Base-by-base conservation (phyloP, 2,113 vertebrate genomes). In the Chaetops frenatus region DNA sequence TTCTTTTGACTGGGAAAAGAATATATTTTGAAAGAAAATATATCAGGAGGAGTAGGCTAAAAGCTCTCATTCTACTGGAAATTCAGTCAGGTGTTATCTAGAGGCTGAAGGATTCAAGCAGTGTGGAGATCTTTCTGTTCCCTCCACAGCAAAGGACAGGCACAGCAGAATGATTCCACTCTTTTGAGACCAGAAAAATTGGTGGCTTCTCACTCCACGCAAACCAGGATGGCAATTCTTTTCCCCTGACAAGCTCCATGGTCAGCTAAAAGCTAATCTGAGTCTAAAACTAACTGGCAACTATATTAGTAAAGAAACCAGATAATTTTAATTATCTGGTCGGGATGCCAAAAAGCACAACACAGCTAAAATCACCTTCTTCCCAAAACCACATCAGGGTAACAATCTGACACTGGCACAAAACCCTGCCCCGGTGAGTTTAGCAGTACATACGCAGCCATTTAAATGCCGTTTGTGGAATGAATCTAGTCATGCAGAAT, bases 401-500 rank as follows among this genome's bases (percentile, higher is more conserved):
- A 93, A 69, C 28, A 57, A 54, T 50, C 8, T 38, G 70, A 80
- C 9, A 24, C 24, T 65, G 50, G 25, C 71, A 81, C 4, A 7
- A 91, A 89, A 45, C 12, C 74, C 62, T 76, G 76, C 54, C 58
- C 70, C 2, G 2, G 35, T 83, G 71, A 94, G 74, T 65, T 73
- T 29, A 92, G 58, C 62, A 58, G 54, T 45, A 88, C 38, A 82
- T 22, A 73, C 0, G 1, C 62, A 95, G 79, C 62, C 85, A 86
- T 82, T 92, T 88, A 85, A 93, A 92, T 85, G 66, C 53, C 1
- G 47, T 80, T 80, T 92, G 92, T 60, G 35, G 95, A 95, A 95
- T 76, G 36, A 94, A 94, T 54, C 76, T 77, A 95, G 74, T 91
- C 94, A 96, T 92, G 88, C 22, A 12, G 88, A 96, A 97, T 94